Conservation (phyloP, 2,888 invertebrate species). For the Exephanes ischioxanthus region DNA sequence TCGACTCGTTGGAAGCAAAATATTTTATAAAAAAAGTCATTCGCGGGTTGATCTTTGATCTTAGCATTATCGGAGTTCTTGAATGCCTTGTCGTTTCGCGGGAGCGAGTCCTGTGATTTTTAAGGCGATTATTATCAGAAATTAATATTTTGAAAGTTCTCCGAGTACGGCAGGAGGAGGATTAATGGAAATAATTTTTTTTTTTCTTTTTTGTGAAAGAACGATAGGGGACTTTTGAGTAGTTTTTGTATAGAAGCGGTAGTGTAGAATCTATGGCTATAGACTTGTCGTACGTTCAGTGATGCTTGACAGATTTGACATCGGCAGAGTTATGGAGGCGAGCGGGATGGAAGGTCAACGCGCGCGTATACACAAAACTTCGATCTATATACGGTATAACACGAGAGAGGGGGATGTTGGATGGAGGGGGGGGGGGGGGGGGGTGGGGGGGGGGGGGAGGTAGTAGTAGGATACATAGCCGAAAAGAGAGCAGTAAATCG, state of each 20-base stretch:
- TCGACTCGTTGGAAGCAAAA: neutral
- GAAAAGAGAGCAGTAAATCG: conserved; percentile 84
- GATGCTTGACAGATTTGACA: conserved; percentile 76
- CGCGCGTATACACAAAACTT: conserved; percentile 35
- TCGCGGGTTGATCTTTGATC: no score
- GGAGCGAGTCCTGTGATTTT: neutral
- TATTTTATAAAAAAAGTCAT: no score
- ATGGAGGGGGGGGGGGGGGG: neutral
- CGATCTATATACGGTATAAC: conserved; percentile 12
- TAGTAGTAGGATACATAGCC: conserved; percentile 47
- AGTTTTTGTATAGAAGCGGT: conserved; percentile 41
- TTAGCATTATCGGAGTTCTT: neutral
- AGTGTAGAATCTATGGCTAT: conserved; percentile 41
- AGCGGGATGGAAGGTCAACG: conserved; percentile 75
- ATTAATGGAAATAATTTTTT: neutral
- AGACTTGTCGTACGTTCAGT: conserved; percentile 62
- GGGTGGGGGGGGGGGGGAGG: neutral
- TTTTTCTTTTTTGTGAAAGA: conserved; percentile 14
- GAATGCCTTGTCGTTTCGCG: neutral
- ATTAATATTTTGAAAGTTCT: neutral
- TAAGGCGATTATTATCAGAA: neutral
- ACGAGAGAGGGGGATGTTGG: neutral
- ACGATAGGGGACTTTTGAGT: conserved; percentile 21
- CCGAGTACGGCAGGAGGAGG: neutral
- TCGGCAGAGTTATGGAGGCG: conserved; percentile 73